Evolutionary conservation across 2,113 vertebrate species (phyloP), one percentile per base, ranked within the genome.

Genomic region (Noctilio leporinus): DNA sequence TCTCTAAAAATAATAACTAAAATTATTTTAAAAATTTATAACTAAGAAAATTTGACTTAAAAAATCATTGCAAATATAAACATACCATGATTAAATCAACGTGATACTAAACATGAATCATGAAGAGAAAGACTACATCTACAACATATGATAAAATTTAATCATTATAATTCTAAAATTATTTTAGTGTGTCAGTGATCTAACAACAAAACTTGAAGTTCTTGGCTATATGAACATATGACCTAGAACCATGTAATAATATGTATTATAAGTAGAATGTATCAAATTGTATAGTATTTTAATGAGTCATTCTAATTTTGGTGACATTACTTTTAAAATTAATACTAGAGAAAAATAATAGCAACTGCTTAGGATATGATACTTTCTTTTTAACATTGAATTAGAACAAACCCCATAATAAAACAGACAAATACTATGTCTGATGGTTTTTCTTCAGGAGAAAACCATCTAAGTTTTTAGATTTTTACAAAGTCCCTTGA

Each of bases 381-480:
- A 65, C 38, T 81, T 88, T 87, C 45, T 96, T 98, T 97, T 98
- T 96, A 33, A 96, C 97, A 98, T 90, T 92, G 95, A 98, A 97
- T 98, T 97, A 98, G 95, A 98, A 97, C 81, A 95, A 95, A 97
- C 96, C 72, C 22, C 95, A 97, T 78, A 97, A 90, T 96, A 97
- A 95, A 91, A 22, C 87, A 97, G 96, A 97, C 96, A 95, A 98
- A 97, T 98, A n/a, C n/a, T n/a, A 97, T 96, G 96, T 98, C 95
- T 98, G 96, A 98, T 96, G 96, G 94, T 98, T 98, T 98, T 98
- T 98, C 97, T 98, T 97, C 91, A 98, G 97, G 98, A 98, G 93
- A 97, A 97, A 98, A n/a, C n/a, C n/a, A n/a, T n/a, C 94, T 98
- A 92, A 94, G 95, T 90, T 98, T 98, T 98, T 96, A 97, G 97